These are phyloP conservation scores for Nomada goodeniana DNA, from an alignment of 2,888 invertebrate species.

Conservation along the genomic window DNA sequence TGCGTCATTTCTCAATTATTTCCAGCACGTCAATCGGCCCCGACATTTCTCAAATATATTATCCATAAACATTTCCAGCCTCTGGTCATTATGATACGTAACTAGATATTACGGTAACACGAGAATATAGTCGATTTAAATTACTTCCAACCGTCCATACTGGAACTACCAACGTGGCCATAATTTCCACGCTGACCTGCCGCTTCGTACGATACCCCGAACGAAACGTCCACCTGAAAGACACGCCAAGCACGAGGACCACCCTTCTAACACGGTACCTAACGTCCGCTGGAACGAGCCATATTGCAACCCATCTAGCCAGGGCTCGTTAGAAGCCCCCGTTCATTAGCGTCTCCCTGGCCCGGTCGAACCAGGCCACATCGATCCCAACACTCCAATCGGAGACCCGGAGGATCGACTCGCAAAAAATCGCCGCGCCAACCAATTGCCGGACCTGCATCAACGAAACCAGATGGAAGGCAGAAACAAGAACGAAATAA, in stretches of 20 bases:
- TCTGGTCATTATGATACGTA: no score
- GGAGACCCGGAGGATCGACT: neutral
- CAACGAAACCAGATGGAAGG: no score
- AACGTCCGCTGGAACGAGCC: conserved; percentile 11
- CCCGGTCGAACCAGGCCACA: neutral
- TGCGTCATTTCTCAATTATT: no score
- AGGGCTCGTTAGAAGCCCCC: conserved; percentile 13
- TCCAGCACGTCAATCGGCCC: no score
- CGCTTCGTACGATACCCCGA: neutral
- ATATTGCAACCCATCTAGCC: conserved; percentile 8
- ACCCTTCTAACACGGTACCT: neutral
- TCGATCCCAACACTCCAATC: neutral
- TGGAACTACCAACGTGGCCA: neutral
- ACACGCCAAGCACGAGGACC: neutral
- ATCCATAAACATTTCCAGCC: no score
- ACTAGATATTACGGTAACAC: no score
- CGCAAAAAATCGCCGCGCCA: neutral
- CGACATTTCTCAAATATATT: no score
- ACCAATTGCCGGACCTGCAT: no score
- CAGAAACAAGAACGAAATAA: no score
- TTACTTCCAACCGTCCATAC: neutral
- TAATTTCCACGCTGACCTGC: no score
- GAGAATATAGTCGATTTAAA: neutral
- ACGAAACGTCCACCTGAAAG: neutral
- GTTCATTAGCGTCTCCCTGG: conserved; percentile 21